These are phyloP conservation scores for Holcopasites calliopsidis DNA, from an alignment of 1,140 invertebrate species.

Conservation along the genomic window DNA sequence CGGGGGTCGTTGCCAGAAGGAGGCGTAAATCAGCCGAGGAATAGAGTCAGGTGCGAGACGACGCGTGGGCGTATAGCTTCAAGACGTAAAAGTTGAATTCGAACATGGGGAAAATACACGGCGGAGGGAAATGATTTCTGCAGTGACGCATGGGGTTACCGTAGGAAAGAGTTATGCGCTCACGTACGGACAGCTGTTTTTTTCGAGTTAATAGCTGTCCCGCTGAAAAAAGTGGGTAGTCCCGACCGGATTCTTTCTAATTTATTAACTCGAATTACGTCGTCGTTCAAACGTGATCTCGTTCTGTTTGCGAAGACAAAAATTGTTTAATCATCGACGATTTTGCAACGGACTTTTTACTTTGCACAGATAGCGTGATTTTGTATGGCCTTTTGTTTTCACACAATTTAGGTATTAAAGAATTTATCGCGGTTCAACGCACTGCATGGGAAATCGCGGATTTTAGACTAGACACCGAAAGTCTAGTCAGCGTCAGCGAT, in stretches of 20 bases:
- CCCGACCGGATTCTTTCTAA: neutral
- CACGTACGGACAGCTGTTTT: conserved; percentile 11
- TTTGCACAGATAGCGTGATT: neutral
- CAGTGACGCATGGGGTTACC: neutral
- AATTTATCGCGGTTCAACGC: too few species aligned
- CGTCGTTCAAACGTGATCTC: neutral
- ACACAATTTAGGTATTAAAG: too few species aligned
- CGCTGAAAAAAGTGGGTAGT: neutral
- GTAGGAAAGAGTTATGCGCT: conserved; percentile 9
- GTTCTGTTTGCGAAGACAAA: neutral
- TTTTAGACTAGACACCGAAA: too few species aligned
- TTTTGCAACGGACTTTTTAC: neutral
- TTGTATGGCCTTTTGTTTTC: too few species aligned
- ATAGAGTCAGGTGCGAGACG: conserved; percentile 45
- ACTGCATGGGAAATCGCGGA: too few species aligned
- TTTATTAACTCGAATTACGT: neutral
- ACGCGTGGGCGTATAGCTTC: conserved; percentile 28
- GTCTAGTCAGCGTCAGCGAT: too few species aligned
- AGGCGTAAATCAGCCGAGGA: conserved; percentile 40
- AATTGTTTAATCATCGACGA: conserved; percentile 1
- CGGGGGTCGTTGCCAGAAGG: neutral
- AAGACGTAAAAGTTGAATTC: too few species aligned
- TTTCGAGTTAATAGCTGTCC: neutral
- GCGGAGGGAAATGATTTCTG: conserved; percentile 24
- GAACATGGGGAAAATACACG: neutral